These are phyloP conservation scores for Lottia gigantea DNA, from an alignment of 2,888 invertebrate species.

Conservation along the genomic window DNA sequence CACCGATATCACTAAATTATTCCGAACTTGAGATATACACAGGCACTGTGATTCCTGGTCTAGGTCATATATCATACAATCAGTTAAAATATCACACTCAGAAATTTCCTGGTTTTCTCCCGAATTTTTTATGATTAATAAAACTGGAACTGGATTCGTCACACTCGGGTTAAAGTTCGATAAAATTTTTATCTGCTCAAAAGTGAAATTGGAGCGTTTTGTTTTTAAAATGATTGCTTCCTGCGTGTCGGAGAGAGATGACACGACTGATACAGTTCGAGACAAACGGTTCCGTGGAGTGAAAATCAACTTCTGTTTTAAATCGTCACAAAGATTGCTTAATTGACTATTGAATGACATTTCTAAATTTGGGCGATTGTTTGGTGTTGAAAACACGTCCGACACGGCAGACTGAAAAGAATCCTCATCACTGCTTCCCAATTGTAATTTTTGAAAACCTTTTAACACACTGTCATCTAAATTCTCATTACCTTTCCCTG, in stretches of 20 bases:
- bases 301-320: slow-evolving; percentile 23
- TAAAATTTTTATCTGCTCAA: neutral
- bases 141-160: neutral
- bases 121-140: neutral
- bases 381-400: neutral
- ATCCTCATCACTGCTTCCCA: slow-evolving; percentile 15
- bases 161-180: neutral
- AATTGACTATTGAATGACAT: slow-evolving; percentile 25
- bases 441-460: slow-evolving; percentile 15
- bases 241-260: neutral
- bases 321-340: slow-evolving; percentile 24
- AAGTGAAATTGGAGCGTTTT: neutral
- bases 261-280: neutral
- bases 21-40: neutral
- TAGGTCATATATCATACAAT: neutral
- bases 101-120: neutral
- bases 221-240: neutral
- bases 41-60: neutral
- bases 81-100: neutral
- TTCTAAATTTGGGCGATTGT: slow-evolving; percentile 9
- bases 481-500: neutral
- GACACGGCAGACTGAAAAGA: neutral
- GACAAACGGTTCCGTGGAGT: slow-evolving; percentile 15
- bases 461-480: slow-evolving; percentile 15
- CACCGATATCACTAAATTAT: neutral